These are phyloP conservation scores for Plecturocebus donacophilus DNA, from an alignment of 2,113 vertebrate genomes.

Conservation along the genomic window DNA sequence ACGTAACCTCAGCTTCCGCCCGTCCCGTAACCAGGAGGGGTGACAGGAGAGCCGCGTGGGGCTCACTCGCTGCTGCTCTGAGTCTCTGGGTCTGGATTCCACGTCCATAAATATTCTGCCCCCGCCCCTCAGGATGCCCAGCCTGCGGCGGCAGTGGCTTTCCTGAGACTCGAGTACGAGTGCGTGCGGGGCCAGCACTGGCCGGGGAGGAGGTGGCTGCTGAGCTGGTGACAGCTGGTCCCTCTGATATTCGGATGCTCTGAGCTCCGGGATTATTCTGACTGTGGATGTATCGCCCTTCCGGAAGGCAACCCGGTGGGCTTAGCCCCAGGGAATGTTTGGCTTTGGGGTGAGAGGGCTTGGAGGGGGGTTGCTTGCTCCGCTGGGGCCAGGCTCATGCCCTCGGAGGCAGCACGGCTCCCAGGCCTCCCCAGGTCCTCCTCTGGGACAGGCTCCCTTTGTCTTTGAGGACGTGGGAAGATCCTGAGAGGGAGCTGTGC, in stretches of 20 bases:
- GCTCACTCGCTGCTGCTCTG: fast-evolving
- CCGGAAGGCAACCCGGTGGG: fast-evolving
- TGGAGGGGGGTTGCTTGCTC: not conserved
- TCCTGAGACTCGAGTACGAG: not conserved
- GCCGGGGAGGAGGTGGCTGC: fast-evolving
- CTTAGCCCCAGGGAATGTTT: not conserved
- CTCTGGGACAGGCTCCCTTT: fast-evolving
- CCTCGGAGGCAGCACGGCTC: fast-evolving
- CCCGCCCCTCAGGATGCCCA: not conserved
- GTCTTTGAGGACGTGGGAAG: not conserved
- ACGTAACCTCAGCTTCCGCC: not conserved
- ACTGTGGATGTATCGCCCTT: not conserved
- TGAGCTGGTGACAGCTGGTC: fast-evolving
- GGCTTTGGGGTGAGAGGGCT: not conserved
- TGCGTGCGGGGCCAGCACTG: not conserved
- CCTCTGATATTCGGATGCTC: not conserved
- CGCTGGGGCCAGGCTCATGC: not conserved
- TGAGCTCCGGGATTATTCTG: fast-evolving
- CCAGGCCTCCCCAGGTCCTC: not conserved
- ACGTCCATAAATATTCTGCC: not conserved
- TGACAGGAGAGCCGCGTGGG: not conserved
- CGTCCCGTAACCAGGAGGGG: not conserved
- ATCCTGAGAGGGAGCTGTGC: not conserved
- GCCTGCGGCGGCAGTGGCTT: fast-evolving
- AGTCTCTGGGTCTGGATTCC: not conserved